Conservation (phyloP, 1,140 invertebrate genomes). For the Halesus radiatus region DNA sequence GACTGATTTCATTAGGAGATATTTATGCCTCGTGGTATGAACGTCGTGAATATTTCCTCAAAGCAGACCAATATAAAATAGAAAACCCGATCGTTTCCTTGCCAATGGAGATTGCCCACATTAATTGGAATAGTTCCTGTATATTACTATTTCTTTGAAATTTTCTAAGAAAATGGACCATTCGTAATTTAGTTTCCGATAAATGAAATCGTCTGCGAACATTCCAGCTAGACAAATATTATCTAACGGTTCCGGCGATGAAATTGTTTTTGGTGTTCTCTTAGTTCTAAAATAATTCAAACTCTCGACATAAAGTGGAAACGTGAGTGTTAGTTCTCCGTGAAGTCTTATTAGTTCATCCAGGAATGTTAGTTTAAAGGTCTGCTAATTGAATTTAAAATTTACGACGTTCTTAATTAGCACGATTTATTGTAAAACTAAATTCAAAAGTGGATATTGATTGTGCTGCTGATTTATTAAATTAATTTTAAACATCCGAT, state of each 20-base stretch:
- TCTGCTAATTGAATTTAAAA: background rate
- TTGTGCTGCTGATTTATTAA: too few relatives aligned
- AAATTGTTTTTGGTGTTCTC: too few relatives aligned
- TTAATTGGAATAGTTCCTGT: background rate
- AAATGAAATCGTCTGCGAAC: too few relatives aligned
- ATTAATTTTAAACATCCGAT: too few relatives aligned
- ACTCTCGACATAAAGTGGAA: background rate
- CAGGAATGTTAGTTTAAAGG: background rate
- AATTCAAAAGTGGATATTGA: too few relatives aligned
- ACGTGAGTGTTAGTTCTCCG: background rate
- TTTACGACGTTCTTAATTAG: background rate
- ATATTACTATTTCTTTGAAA: background rate
- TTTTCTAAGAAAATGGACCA: too few relatives aligned
- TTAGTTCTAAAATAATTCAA: too few relatives aligned
- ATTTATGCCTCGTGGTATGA: background rate
- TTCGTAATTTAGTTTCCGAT: too few relatives aligned
- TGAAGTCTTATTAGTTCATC: too few relatives aligned
- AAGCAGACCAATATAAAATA: background rate
- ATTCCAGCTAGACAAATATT: too few relatives aligned
- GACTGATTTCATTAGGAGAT: conserved; percentile 16
- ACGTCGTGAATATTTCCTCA: background rate
- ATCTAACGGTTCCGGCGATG: too few relatives aligned
- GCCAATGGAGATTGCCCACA: background rate
- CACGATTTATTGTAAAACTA: too few relatives aligned
- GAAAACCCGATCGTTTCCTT: background rate